A percentile compares a stretch with the other conserved stretches of the same genome.
phyloP scores from a whole-genome alignment of 2,797 vertebrate species.

The Lagorchestes hirsutus region DNA sequence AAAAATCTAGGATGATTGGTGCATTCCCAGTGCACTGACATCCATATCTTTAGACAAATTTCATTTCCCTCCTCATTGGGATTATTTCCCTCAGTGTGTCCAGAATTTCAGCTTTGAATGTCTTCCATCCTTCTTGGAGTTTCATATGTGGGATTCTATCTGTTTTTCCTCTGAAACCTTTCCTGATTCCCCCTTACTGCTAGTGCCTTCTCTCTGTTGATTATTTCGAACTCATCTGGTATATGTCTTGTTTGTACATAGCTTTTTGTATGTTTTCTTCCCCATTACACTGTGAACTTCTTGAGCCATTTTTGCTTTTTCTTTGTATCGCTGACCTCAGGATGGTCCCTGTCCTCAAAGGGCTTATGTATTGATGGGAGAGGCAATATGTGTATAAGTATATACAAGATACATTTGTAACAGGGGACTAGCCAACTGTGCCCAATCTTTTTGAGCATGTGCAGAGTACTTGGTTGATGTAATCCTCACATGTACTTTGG shows the following conservation, averaged over 20 bases:
- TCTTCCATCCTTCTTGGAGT: not conserved
- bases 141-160: not conserved
- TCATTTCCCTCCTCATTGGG: not conserved
- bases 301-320: not conserved
- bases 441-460: not conserved
- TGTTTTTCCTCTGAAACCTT: not conserved
- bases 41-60: not conserved
- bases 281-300: not conserved
- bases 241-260: not conserved
- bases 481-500: not conserved
- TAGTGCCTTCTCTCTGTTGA: not conserved
- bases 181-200: not conserved
- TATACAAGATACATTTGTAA: not conserved
- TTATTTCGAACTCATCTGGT: not conserved
- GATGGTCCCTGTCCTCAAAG: not conserved
- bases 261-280: not conserved
- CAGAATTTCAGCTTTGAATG: not conserved
- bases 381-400: not conserved
- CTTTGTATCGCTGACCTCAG: not conserved
- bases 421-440: not conserved
- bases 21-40: not conserved
- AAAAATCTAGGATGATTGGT: not conserved
- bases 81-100: not conserved
- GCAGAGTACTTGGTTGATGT: not conserved
- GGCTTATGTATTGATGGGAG: not conserved